phyloP scores from a whole-genome alignment of 2,797 vertebrate genomes.

The Thalassophryne amazonica region DNA sequence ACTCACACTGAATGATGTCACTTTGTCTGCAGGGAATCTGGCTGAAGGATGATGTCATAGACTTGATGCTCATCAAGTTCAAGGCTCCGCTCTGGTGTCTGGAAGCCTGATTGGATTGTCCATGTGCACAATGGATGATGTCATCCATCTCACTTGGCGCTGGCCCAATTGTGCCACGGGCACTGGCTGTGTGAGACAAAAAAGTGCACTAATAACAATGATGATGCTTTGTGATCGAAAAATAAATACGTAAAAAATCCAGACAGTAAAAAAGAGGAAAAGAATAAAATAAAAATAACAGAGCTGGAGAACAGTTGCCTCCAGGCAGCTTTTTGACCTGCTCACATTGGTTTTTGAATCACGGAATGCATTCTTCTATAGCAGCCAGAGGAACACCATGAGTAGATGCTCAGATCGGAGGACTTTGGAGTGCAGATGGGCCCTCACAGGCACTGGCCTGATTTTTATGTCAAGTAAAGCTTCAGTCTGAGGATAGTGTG shows the following conservation, averaged over 20 bases:
- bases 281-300: conserved; percentile 13
- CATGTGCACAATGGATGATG: conserved; percentile 58
- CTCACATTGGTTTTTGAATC: conserved; percentile 33
- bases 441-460: conserved; percentile 33
- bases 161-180: conserved; percentile 57
- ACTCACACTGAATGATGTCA: conserved; percentile 65
- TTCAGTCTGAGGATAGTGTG: conserved; percentile 12
- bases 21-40: conserved; percentile 28
- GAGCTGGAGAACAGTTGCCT: conserved; percentile 26
- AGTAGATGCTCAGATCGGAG: conserved; percentile 3
- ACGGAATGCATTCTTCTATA: conserved; percentile 21
- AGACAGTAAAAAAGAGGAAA: background rate
- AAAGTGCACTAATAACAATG: conserved; percentile 52
- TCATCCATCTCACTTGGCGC: conserved; percentile 64
- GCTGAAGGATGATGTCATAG: conserved; percentile 51
- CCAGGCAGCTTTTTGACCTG: conserved; percentile 27
- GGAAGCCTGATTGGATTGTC: conserved; percentile 52
- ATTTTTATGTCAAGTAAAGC: conserved; percentile 14
- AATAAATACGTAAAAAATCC: conserved; percentile 5
- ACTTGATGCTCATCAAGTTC: conserved; percentile 47
- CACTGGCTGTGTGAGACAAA: conserved; percentile 44
- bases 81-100: conserved; percentile 41
- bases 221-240: conserved; percentile 41
- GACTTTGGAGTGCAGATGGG: conserved; percentile 31
- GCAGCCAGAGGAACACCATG: conserved; percentile 3